Base-by-base conservation (phyloP, 2,888 invertebrate species). In the Idaea aversata region DNA sequence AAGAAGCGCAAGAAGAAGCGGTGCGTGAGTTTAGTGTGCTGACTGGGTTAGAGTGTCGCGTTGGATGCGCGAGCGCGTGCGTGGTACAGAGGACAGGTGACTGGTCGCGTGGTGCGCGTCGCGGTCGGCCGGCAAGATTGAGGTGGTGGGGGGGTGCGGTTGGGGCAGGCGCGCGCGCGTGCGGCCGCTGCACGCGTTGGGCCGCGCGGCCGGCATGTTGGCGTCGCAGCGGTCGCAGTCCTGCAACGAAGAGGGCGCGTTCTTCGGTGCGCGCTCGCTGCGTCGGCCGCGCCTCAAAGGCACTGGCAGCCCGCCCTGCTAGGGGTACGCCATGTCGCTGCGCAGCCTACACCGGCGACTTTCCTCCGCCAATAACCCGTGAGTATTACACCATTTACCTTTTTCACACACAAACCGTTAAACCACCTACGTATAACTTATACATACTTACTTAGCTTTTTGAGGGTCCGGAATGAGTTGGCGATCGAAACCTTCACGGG, bases 301-400 rank as follows among this genome's bases (percentile, higher is more conserved):
- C 81, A 93, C 90, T 90, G 91, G 93, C 79, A 93, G 93, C 84
- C 94, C 93, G 87, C 93, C 93, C 83, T 93, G 93, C 93, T 93
- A 93, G 93, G 93, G 93, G 93, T 92, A 93, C 93, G 93, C 93
- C 94, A 94, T 94, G 94, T 94, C 94, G 94, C 94, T 92, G 93
- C 94, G 93, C 93, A 94, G 93, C 93, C 94, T 94, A 84, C 94
- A 94, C 90, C 94, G 94, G 80, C 93, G 94, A 87, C 93, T 94
- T 81, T 93, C 94, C 87, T 93, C 94, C 91, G 91, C 90, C 82
- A 90, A 88, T 86, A 91, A 94, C 93, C 94, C 94, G 94, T 93
- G 83, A 94, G 94, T 91, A 68, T 36, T 25, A 25, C 25, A 2
- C 34, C 57, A 36, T 61, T 34, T 34, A 61, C 16, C 36, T 62